Conservation (phyloP, 1,140 invertebrate genomes). For the Augochlora pura region DNA sequence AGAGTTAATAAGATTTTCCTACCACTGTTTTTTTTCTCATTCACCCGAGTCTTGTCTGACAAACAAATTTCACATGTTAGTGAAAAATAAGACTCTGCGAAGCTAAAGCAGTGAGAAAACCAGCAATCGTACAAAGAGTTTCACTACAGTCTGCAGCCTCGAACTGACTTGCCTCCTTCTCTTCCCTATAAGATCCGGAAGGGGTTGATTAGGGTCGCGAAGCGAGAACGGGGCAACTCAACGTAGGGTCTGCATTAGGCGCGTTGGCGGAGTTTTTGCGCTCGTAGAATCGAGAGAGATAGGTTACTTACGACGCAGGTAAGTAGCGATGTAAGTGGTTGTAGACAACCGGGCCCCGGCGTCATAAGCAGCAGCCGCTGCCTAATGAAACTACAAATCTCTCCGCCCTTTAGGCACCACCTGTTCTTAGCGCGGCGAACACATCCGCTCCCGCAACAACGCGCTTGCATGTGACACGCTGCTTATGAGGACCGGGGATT, state of each 20-base stretch:
- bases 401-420: constrained; percentile 76
- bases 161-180: no score
- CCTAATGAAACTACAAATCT: constrained; percentile 82
- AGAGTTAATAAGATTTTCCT: no score
- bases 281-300: constrained; percentile 38
- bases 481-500: constrained; percentile 74
- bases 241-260: background rate
- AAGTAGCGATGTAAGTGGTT: constrained; percentile 80
- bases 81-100: no score
- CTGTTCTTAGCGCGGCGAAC: constrained; percentile 74
- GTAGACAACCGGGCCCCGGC: constrained; percentile 77
- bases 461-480: constrained; percentile 70
- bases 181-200: no score
- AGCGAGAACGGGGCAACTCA: background rate
- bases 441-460: constrained; percentile 65
- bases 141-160: no score
- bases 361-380: constrained; percentile 79
- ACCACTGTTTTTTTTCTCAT: no score
- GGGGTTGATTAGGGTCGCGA: no score
- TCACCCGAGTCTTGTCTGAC: no score
- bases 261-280: constrained; percentile 33
- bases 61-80: no score
- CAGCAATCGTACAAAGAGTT: no score
- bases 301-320: constrained; percentile 70
- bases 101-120: no score